Percentiles rank a stretch among this genome's conserved stretches.
phyloP scores from a whole-genome alignment of 2,888 invertebrate species.

The Hydrotaea cyrtoneurina region DNA sequence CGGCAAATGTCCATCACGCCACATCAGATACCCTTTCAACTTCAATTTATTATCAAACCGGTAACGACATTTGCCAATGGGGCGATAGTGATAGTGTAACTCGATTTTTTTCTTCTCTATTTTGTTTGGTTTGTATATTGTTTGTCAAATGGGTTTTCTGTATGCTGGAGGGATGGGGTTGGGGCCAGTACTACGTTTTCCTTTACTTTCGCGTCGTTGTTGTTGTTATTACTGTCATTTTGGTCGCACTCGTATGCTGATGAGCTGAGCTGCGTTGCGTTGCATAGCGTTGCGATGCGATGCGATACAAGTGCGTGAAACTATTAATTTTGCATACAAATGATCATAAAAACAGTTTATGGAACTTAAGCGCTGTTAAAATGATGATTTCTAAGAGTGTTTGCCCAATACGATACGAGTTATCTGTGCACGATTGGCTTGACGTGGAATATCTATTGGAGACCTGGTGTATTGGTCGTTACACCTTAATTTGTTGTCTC shows the following conservation, averaged over 20 bases:
- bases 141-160: not conserved
- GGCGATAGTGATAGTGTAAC: not conserved
- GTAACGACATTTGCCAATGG: not conserved
- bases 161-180: not conserved
- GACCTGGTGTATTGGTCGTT: slow-evolving; percentile 41
- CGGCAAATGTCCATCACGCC: not conserved
- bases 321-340: slow-evolving; percentile 64
- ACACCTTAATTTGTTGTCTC: slow-evolving; percentile 62
- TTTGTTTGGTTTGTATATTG: not conserved
- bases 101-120: not conserved
- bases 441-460: not conserved
- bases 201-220: not conserved
- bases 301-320: slow-evolving; percentile 60
- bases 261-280: not conserved
- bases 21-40: not conserved
- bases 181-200: not conserved
- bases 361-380: slow-evolving; percentile 37
- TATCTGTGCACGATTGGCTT: too few relatives aligned
- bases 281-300: not conserved
- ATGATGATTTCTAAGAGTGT: slow-evolving; percentile 1
- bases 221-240: not conserved
- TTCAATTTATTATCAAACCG: slow-evolving; percentile 7
- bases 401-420: not conserved
- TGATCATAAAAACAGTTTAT: slow-evolving; percentile 53
- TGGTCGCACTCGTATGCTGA: not conserved